Evolutionary conservation across 1,140 invertebrate species (phyloP).

Genomic region (Bombus picipes): DNA sequence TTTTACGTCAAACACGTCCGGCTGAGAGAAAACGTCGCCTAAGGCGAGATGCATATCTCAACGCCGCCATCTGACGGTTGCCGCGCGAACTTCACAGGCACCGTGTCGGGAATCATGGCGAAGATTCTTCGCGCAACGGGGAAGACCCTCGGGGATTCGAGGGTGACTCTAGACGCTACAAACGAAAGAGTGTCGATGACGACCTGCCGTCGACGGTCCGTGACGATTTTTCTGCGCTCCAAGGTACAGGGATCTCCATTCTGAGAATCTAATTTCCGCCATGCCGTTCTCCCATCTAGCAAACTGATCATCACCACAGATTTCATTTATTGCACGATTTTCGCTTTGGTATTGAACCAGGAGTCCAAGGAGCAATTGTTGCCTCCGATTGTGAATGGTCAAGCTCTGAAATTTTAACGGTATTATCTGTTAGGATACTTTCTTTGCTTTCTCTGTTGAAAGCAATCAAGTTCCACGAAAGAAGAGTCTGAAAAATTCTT

Average conservation of each 20-base stretch:
- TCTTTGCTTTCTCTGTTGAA: constrained; percentile 10
- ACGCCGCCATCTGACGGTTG: not conserved
- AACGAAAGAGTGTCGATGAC: constrained; percentile 24
- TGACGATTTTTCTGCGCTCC: constrained; percentile 3
- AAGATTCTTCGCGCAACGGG: not conserved
- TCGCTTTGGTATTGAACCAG: not conserved
- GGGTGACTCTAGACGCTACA: constrained; percentile 7
- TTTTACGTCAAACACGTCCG: not conserved
- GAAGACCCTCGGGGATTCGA: not conserved
- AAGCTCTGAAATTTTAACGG: not conserved
- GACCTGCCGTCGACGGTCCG: constrained; percentile 75
- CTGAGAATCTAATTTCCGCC: not conserved
- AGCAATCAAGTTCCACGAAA: not conserved
- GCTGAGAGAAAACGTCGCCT: not conserved
- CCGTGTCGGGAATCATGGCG: not conserved
- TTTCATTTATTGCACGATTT: constrained; percentile 22
- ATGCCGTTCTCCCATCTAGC: not conserved
- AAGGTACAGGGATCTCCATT: not conserved
- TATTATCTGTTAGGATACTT: not conserved
- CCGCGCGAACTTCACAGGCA: not conserved
- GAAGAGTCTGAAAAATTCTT: too few relatives aligned
- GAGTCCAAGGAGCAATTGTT: not conserved
- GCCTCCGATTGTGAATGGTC: not conserved
- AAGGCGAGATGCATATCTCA: not conserved
- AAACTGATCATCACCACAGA: not conserved